These are phyloP conservation scores for Entomyzon cyanotis DNA, from an alignment of 2,113 vertebrate genomes.

Conservation along the genomic window DNA sequence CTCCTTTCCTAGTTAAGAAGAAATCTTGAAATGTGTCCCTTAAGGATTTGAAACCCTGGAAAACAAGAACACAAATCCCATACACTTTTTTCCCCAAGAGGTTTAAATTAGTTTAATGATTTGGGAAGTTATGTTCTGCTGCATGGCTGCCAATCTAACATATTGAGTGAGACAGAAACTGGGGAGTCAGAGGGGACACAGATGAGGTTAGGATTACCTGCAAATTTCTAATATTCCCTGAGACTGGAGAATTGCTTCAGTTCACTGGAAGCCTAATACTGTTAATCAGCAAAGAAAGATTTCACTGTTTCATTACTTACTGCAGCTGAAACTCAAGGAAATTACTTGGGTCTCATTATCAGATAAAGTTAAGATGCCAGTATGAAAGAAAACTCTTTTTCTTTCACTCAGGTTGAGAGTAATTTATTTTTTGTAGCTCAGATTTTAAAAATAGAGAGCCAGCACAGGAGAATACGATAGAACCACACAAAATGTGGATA, in stretches of 20 bases:
- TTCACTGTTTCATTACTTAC: constrained; percentile 48
- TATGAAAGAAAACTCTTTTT: constrained; percentile 53
- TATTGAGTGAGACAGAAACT: not conserved
- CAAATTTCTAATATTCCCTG: not conserved
- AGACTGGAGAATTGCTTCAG: constrained; percentile 1
- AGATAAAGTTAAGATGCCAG: constrained; percentile 56
- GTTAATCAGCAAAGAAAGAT: constrained; percentile 39
- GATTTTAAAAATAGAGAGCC: constrained; percentile 38
- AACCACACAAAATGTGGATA: not conserved
- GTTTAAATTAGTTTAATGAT: not conserved
- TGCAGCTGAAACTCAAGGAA: constrained; percentile 58
- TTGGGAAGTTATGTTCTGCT: not conserved
- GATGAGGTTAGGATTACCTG: constrained; percentile 23
- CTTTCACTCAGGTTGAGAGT: not conserved
- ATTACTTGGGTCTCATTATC: constrained; percentile 56
- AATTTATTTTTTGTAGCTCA: constrained; percentile 52
- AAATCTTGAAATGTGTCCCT: not conserved
- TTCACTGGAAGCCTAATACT: constrained; percentile 27
- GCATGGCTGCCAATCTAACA: not conserved
- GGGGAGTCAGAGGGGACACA: not conserved
- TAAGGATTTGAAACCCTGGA: not conserved
- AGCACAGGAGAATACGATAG: not conserved
- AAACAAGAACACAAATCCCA: not conserved
- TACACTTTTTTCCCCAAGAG: not conserved
- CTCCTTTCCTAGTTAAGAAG: not conserved